A percentile compares a stretch with the other conserved stretches of the same genome.
These are phyloP conservation scores for Drosophila prosaltans DNA, from an alignment of 1,140 invertebrate genomes.

Conservation along the genomic window DNA sequence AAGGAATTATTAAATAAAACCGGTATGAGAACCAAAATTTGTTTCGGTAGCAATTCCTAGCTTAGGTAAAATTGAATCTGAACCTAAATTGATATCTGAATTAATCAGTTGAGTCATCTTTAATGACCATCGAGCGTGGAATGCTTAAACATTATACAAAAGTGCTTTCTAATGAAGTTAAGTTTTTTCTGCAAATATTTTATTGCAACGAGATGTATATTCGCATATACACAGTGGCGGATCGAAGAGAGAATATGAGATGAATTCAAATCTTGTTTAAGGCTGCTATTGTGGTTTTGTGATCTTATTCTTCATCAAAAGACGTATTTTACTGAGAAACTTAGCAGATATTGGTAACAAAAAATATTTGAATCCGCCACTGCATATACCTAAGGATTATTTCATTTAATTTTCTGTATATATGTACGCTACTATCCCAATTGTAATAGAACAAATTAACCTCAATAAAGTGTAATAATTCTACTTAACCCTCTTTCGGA, in stretches of 20 bases:
- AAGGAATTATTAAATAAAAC: background rate
- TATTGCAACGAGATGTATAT: slow-evolving; percentile 43
- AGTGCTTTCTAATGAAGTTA: slow-evolving; percentile 46
- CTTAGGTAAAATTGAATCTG: slow-evolving; percentile 9
- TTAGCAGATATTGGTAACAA: background rate
- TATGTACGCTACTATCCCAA: slow-evolving; percentile 48
- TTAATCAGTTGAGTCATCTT: background rate
- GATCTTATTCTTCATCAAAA: background rate
- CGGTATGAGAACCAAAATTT: background rate
- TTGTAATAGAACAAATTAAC: slow-evolving; percentile 51
- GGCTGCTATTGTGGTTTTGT: background rate
- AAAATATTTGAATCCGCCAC: background rate
- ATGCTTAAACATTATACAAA: slow-evolving; percentile 22
- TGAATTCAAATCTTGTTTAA: background rate
- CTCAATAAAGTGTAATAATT: slow-evolving; percentile 57
- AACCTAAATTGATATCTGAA: slow-evolving; percentile 2
- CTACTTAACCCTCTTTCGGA: background rate
- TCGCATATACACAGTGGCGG: slow-evolving; percentile 12
- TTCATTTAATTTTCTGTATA: slow-evolving; percentile 46
- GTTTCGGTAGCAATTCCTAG: slow-evolving; percentile 2
- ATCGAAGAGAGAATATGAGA: background rate
- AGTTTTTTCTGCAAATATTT: slow-evolving; percentile 37
- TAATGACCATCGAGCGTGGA: background rate
- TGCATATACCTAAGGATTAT: slow-evolving; percentile 14
- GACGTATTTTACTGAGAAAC: slow-evolving; percentile 1